phyloP scores from a whole-genome alignment of 2,797 vertebrate genomes.

The Austrolebias charrua region DNA sequence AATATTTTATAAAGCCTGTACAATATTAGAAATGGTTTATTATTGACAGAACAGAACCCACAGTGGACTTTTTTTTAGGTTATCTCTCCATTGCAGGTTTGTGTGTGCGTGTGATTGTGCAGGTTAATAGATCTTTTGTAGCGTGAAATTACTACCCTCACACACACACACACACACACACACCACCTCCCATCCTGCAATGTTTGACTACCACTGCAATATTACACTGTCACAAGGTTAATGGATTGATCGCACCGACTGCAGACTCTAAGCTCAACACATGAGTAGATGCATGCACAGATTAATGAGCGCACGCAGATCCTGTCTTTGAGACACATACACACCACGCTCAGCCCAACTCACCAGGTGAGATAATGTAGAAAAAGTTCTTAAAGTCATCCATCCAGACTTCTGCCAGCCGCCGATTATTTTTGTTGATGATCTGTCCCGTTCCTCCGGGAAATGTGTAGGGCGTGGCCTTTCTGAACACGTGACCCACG shows the following conservation, averaged over 20 bases:
- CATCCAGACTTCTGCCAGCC: constrained; percentile 99
- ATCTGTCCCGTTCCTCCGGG: constrained; percentile 97
- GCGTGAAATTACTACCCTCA: constrained; percentile 69
- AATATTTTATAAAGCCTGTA: neutral
- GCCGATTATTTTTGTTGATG: constrained; percentile 98
- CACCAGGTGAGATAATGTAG: constrained; percentile 99
- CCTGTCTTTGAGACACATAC: constrained; percentile 19
- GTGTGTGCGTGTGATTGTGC: constrained; percentile 18
- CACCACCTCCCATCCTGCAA: constrained; percentile 21
- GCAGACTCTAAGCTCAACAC: constrained; percentile 53
- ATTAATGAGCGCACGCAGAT: constrained; percentile 2
- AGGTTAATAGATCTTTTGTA: constrained; percentile 61
- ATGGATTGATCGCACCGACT: constrained; percentile 63
- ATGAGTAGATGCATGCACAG: constrained; percentile 9
- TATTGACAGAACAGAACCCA: neutral
- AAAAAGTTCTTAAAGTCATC: constrained; percentile 99
- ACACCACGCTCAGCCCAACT: constrained; percentile 50
- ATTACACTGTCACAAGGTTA: constrained; percentile 62
- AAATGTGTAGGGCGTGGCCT: constrained; percentile 98
- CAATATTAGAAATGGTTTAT: neutral
- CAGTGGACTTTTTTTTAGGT: constrained; percentile 13
- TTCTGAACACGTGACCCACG: constrained; percentile 98
- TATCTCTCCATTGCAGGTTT: constrained; percentile 16
- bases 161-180: too few species aligned
- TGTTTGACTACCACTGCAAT: constrained; percentile 53